Evolutionary conservation across 53 echinoderm and acorn worm genomes (phyloP), one percentile per base, ranked within the genome.

Genomic region (Patiria pectinifera): DNA sequence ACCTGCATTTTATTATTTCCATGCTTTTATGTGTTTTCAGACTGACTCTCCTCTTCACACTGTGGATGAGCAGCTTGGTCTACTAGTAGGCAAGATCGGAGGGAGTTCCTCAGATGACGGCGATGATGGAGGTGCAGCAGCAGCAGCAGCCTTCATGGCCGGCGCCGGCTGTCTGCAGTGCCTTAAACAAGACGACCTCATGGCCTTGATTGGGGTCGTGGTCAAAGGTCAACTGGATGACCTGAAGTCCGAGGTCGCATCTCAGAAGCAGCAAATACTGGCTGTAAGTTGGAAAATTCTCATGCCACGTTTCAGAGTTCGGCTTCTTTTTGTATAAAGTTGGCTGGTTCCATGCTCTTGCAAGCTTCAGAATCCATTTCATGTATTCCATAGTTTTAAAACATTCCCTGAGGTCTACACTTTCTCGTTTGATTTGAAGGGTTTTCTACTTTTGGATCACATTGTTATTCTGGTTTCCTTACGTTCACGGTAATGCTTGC

Each of bases 181-280:
- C 91, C 86, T 96, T 66, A 95, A 82, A 63, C 77, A 91, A 44
- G 95, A 95, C 59, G 93, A 96, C 82, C 66, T 96, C 16, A 16
- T 76, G 69, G 70, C 72, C 14, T 71, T 96, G 91, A 94, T 97
- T 26, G 91, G 89, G 89, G 91, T 84, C 19, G 87, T 85, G 21
- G 94, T 97, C 46, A 87, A 94, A 81, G 89, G 87, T 44, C 86
- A 95, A 80, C 81, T 95, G 48, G 91, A 83, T 58, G 92, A 92
- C 58, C 84, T 97, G 15, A 91, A 95, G 63, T 49, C 83, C 6
- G 91, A 94, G 87, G 89, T 97, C 16, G 44, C 91, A 4, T 91
- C 87, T 13, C 97, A 97, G 72, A 94, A 94, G 60, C 91, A 95
- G 87, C 94, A 92, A 81, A 95, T 96, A 71, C 72, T 91, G 48